Evolutionary conservation across 2,888 invertebrate species (phyloP).

Genomic region (Orchesella flavescens): DNA sequence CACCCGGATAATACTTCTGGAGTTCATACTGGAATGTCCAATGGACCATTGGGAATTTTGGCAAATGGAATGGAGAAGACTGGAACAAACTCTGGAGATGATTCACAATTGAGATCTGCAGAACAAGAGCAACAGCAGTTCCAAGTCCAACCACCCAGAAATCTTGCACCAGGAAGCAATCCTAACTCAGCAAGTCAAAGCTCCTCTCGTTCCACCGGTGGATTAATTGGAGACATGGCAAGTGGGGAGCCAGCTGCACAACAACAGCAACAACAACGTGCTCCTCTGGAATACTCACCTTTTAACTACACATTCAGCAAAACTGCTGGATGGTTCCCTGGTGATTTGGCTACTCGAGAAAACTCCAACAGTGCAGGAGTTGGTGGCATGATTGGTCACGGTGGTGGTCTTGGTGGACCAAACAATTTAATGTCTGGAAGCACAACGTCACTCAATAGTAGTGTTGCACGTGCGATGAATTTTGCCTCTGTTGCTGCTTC

Average conservation of each 20-base stretch:
- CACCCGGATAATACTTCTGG: neutral
- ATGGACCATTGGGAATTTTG: slow-evolving; percentile 51
- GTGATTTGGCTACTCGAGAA: slow-evolving; percentile 65
- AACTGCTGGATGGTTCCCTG: slow-evolving; percentile 73
- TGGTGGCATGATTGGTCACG: neutral
- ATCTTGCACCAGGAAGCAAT: slow-evolving; percentile 63
- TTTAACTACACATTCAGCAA: slow-evolving; percentile 86
- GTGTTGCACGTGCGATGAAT: slow-evolving; percentile 77
- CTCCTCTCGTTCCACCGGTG: slow-evolving; percentile 8
- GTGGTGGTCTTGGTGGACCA: slow-evolving; percentile 22
- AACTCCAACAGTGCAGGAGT: slow-evolving; percentile 34
- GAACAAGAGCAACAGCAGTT: slow-evolving; percentile 20
- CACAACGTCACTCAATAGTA: slow-evolving; percentile 52
- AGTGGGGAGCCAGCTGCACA: slow-evolving; percentile 1
- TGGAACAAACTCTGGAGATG: neutral
- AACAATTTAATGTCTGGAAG: slow-evolving; percentile 57
- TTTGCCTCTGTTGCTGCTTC: slow-evolving; percentile 82
- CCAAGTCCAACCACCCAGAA: slow-evolving; percentile 51
- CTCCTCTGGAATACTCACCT: slow-evolving; percentile 87
- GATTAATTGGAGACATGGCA: neutral
- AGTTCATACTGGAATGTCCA: slow-evolving; percentile 14
- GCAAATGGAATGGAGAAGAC: slow-evolving; percentile 38
- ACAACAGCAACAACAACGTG: slow-evolving; percentile 68
- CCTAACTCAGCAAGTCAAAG: slow-evolving; percentile 39
- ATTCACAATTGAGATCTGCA: neutral